phyloP scores from a whole-genome alignment of 2,797 vertebrate species.

The Neoniphon sammara region DNA sequence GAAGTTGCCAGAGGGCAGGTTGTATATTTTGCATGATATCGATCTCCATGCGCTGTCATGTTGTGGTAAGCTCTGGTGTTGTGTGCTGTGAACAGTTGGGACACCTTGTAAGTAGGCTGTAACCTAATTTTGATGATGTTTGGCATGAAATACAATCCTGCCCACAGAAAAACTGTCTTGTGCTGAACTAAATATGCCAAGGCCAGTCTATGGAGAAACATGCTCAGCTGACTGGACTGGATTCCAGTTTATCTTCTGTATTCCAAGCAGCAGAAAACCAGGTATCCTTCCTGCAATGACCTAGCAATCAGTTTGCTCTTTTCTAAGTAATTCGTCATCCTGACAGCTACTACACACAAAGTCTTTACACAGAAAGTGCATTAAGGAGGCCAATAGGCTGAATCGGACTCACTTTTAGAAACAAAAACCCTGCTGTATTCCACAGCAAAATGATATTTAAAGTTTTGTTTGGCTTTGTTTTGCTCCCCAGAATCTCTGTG shows the following conservation, averaged over 20 bases:
- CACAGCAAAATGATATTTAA: slow-evolving; percentile 9
- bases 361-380: slow-evolving; percentile 32
- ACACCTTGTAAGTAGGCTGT: slow-evolving; percentile 64
- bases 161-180: slow-evolving; percentile 58
- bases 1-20: slow-evolving; percentile 45
- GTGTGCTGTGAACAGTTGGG: slow-evolving; percentile 48
- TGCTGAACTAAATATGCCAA: slow-evolving; percentile 74
- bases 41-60: slow-evolving; percentile 32
- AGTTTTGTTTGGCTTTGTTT: slow-evolving; percentile 1
- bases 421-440: slow-evolving; percentile 32
- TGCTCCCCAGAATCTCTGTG: neutral
- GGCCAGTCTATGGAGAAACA: slow-evolving; percentile 68
- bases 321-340: slow-evolving; percentile 64
- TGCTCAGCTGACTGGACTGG: slow-evolving; percentile 45
- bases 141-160: slow-evolving; percentile 51
- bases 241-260: slow-evolving; percentile 36
- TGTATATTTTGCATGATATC: slow-evolving; percentile 32
- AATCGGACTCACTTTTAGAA: slow-evolving; percentile 25
- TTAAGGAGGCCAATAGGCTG: slow-evolving; percentile 43
- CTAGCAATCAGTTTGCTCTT: slow-evolving; percentile 59
- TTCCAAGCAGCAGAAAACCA: slow-evolving; percentile 39
- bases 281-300: slow-evolving; percentile 63
- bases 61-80: slow-evolving; percentile 35
- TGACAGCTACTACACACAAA: slow-evolving; percentile 53
- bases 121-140: slow-evolving; percentile 69